Percentiles rank a stretch among this genome's conserved stretches.
Conservation (phyloP, 1,140 invertebrate species). For the Cotesia vestalis region DNA sequence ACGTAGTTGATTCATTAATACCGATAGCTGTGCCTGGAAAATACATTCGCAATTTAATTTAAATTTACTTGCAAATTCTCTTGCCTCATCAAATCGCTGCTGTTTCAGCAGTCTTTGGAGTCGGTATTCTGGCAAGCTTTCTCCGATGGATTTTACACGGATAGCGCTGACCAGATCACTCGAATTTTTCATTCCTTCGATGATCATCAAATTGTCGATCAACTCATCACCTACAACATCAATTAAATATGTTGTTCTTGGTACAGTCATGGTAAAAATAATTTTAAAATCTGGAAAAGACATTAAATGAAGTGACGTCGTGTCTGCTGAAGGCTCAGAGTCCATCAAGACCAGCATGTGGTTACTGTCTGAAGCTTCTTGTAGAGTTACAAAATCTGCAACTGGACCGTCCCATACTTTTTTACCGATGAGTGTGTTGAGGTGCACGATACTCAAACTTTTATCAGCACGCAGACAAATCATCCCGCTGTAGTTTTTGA, state of each 20-base stretch:
- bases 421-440: conserved; percentile 46
- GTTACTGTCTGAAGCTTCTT: conserved; percentile 43
- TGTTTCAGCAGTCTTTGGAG: conserved; percentile 56
- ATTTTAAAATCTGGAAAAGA: conserved; percentile 58
- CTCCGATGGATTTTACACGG: conserved; percentile 56
- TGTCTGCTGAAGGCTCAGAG: conserved; percentile 21
- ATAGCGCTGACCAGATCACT: conserved; percentile 46
- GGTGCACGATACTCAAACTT: conserved; percentile 47
- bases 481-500: conserved; percentile 45
- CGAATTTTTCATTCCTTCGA: conserved; percentile 50
- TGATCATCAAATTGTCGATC: conserved; percentile 53
- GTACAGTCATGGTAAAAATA: conserved; percentile 54
- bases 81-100: conserved; percentile 59
- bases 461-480: conserved; percentile 49
- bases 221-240: conserved; percentile 43
- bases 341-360: conserved; percentile 50
- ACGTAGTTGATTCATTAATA: conserved; percentile 51
- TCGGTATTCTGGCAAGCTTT: conserved; percentile 55
- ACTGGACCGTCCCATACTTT: conserved; percentile 48
- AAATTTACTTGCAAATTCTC: conserved; percentile 58
- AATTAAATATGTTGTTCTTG: conserved; percentile 50
- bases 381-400: conserved; percentile 48
- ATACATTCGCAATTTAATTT: conserved; percentile 55
- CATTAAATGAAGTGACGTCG: conserved; percentile 46
- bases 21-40: conserved; percentile 54